A percentile compares a stretch with the other conserved stretches of the same genome.
Evolutionary conservation across 2,113 vertebrate species (phyloP).

Genomic region (Rhynchopsitta pachyrhyncha): DNA sequence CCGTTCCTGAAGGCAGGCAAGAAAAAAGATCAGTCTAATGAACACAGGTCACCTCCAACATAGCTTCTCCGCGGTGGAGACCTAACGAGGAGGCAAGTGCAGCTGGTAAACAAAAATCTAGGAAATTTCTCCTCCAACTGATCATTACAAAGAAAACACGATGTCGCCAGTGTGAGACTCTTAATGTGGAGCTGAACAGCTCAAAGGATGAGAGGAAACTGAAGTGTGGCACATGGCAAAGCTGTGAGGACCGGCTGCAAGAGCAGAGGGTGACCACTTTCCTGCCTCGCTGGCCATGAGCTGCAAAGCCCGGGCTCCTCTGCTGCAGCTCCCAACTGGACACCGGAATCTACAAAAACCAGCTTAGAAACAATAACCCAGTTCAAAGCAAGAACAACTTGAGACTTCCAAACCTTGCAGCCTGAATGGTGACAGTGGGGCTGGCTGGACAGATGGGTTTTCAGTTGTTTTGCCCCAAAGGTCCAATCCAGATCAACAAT

Average conservation of each 20-base stretch:
- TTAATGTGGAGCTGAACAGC: background rate
- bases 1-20: background rate
- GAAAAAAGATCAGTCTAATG: background rate
- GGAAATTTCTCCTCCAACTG: background rate
- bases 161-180: accelerated
- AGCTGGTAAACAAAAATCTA: background rate
- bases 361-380: background rate
- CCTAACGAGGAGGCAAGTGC: background rate
- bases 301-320: background rate
- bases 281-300: accelerated
- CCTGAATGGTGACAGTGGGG: background rate
- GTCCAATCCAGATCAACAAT: background rate
- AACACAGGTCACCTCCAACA: background rate
- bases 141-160: background rate
- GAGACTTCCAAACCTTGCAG: background rate
- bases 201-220: background rate
- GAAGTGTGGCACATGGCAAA: background rate
- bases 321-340: background rate
- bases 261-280: background rate
- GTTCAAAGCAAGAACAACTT: background rate
- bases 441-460: background rate
- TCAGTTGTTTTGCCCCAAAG: background rate
- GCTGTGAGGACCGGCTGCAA: accelerated
- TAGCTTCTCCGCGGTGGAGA: background rate
- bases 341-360: background rate